Base-by-base conservation (phyloP, 2,888 invertebrate genomes). In the Endotricha flammealis region DNA sequence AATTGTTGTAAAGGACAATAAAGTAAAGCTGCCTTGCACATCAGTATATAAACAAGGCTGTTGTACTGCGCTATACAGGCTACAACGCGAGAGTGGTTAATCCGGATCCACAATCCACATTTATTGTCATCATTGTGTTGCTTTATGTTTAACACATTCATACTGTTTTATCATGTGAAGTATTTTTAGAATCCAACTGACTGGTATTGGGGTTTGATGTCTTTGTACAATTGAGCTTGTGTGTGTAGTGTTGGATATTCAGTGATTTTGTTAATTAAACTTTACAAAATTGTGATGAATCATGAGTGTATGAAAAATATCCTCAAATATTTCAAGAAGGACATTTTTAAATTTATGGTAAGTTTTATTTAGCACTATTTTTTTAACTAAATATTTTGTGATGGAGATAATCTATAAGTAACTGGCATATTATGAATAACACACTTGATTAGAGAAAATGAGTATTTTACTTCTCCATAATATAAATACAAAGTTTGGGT, bases 121-220 rank as follows among this genome's bases (percentile, higher is more conserved):
- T 65, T 68, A 66, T 71, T 74, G 74, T 76, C 69, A 73, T 75
- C 64, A 68, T 61, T 75, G 72, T 77, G 72, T 80, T 69, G 70
- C 73, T 75, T 42, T 70, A 66, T 54, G 72, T 74, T 68, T 73
- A 72, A 67, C 75, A 79, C 71, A 78, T 73, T 78, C 73, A 73
- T 70, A 73, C 72, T 51, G 61, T 80, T 82, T 82, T 83, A 85
- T 82, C 81, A 74, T 71, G 69, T 67, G 66, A 65, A 69, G 74
- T 85, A 83, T 83, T 82, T 82, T 79, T 83, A 85, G 83, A 81
- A 77, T 64, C 46, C 61, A 54, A 63, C 64, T 57, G 65, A 67
- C 67, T 69, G 71, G 64, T 69, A 70, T 66, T 66, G 63, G 61
- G 65, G 68, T 69, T 72, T 70, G 70, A 73, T 72, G 74, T 71